Percentiles rank a stretch among this genome's conserved stretches.
Evolutionary conservation across 2,888 invertebrate genomes (phyloP).

Genomic region (Didymodactylos carnosus): DNA sequence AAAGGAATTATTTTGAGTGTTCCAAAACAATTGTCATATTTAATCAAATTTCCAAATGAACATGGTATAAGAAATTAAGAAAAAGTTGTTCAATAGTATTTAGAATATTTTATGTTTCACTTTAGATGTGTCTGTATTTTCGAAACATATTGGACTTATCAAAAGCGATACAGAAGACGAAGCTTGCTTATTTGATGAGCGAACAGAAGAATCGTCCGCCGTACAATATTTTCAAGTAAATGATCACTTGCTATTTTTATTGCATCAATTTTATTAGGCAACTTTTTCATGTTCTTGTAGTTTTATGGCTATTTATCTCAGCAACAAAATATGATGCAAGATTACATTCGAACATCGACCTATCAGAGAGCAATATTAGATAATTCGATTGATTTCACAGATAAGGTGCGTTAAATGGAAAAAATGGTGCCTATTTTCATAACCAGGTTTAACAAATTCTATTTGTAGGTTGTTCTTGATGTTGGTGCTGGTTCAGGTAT

Average conservation of each 20-base stretch:
- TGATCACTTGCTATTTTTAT: no score
- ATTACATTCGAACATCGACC: conserved; percentile 89
- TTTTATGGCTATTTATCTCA: conserved; percentile 97
- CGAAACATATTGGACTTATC: not conserved
- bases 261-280: no score
- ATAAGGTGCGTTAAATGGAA: conserved; percentile 38
- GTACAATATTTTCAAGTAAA: conserved; percentile 70
- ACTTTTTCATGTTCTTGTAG: conserved; percentile 18
- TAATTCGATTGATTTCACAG: conserved; percentile 70
- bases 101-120: not conserved
- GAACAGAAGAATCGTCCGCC: conserved; percentile 92
- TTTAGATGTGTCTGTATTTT: not conserved
- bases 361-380: conserved; percentile 88
- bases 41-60: not conserved
- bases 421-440: no score
- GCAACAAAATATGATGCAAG: conserved; percentile 99
- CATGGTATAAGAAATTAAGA: not conserved
- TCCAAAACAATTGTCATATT: not conserved
- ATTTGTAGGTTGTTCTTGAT: conserved; percentile 60
- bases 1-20: not conserved
- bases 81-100: not conserved
- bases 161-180: not conserved
- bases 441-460: no score
- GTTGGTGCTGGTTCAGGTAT: conserved; percentile 97
- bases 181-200: conserved; percentile 52